These are phyloP conservation scores for Tenthredo mesomela DNA, from an alignment of 2,888 invertebrate species.

Conservation along the genomic window DNA sequence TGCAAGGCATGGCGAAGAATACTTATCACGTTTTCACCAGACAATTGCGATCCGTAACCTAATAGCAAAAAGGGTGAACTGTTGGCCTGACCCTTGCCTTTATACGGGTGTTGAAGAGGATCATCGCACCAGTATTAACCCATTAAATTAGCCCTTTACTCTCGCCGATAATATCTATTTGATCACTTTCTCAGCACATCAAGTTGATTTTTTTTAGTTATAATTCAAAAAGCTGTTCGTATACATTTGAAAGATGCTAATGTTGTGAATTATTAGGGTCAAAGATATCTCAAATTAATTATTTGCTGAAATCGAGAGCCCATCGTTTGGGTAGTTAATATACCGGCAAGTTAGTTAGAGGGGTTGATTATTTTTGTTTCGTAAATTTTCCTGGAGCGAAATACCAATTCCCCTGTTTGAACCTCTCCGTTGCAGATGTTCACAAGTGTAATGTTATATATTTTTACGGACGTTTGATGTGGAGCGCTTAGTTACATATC, in stretches of 20 bases:
- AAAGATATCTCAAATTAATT: background rate
- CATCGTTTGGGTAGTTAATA: background rate
- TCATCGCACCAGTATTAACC: background rate
- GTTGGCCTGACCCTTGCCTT: background rate
- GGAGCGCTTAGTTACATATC: background rate
- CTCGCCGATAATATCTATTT: background rate
- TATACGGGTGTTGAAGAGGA: background rate
- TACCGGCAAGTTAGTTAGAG: background rate
- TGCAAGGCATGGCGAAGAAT: constrained; percentile 1
- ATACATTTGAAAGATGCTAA: background rate
- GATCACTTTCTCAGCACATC: background rate
- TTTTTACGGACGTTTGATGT: background rate
- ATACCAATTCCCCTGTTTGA: background rate
- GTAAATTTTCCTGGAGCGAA: constrained; percentile 16
- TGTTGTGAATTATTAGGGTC: background rate
- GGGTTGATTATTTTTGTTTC: background rate
- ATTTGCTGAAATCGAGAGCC: background rate
- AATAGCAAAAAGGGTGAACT: constrained; percentile 1
- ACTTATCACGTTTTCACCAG: constrained; percentile 21
- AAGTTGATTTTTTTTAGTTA: background rate
- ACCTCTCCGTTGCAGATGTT: constrained; percentile 30
- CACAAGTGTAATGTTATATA: constrained; percentile 8
- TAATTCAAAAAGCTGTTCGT: background rate
- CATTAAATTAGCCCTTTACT: constrained; percentile 13
- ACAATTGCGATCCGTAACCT: constrained; percentile 5